phyloP scores from a whole-genome alignment of 2,113 vertebrate genomes.

The Anguilla japonica region DNA sequence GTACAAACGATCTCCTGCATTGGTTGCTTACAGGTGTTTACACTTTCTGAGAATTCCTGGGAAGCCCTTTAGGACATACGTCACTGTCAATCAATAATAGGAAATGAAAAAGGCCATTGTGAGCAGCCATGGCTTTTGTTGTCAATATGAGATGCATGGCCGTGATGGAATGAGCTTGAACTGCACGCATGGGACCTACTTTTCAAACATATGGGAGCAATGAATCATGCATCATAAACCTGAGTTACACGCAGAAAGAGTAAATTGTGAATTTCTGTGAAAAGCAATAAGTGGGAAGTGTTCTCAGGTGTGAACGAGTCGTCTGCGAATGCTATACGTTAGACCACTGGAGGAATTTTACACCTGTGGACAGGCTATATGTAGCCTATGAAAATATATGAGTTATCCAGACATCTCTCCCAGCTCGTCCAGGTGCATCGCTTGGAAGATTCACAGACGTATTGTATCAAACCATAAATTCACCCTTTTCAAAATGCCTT shows the following conservation, averaged over 20 bases:
- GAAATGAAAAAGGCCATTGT: constrained; percentile 34
- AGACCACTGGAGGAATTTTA: too few species aligned
- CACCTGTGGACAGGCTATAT: too few species aligned
- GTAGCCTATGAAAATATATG: too few species aligned
- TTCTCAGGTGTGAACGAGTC: too few species aligned
- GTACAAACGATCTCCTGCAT: background rate
- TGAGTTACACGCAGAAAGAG: background rate
- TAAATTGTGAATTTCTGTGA: background rate
- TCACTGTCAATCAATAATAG: constrained; percentile 35
- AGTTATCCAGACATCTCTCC: too few species aligned
- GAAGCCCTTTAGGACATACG: constrained; percentile 43
- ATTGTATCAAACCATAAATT: too few species aligned
- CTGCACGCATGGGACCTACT: background rate
- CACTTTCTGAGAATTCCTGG: constrained; percentile 42
- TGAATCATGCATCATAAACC: background rate
- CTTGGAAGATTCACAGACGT: too few species aligned
- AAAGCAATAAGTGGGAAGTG: too few species aligned
- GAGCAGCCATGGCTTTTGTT: background rate
- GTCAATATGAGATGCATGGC: background rate
- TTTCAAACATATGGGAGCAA: background rate
- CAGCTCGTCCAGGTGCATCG: too few species aligned
- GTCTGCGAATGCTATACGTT: too few species aligned
- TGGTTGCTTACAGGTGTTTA: constrained; percentile 36
- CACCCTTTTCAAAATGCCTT: too few species aligned
- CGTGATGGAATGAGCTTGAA: background rate